Evolutionary conservation across 2,113 vertebrate species (phyloP), one percentile per base, ranked within the genome.

Genomic region (Zosterops lateralis): DNA sequence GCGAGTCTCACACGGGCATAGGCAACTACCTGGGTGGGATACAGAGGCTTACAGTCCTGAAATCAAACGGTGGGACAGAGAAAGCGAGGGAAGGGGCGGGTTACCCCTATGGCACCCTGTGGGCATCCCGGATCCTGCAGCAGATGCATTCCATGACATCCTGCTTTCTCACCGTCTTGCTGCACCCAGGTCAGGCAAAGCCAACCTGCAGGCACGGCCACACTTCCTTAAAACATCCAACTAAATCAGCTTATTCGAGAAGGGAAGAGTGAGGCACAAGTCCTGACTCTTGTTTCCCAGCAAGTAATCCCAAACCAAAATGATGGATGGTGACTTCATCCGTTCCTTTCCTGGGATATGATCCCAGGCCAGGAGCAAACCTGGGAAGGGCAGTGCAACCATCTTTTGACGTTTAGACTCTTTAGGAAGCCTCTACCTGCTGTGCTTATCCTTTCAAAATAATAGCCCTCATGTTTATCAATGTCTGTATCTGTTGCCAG

Each of bases 401-500:
- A 25, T 1, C 1, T 15, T 77, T 54, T 56, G 34, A 40, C 1
- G 0, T 40, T 70, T 29, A 71, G 48, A 48, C 32, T 66, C 51
- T 40, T 60, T 45, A 12, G 21, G 15, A 38, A 86, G 36, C 34
- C 14, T 60, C 51, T n/a, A 17, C 40, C 18, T 67, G 48, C 17
- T 51, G 2, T 12, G 47, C 14, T 84, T 50, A 32, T 31, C 31
- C 53, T 61, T 78, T 51, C 20, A 57, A 92, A 84, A 26, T 34
- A 45, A 45, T 44, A 66, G 36, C 18, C 53, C 17, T 26, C 2
- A 1, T 40, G 32, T 82, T 85, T 77, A 22, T 89, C 50, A 6
- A 14, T 45, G 29, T 92, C 68, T 93, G 17, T 83, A 19, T 91
- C 73, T 95, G 53, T 93, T 88, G n/a, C 95, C 87, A 99, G 99